Conservation (phyloP, 2,888 invertebrate species). For the Drosophila acutilabella region DNA sequence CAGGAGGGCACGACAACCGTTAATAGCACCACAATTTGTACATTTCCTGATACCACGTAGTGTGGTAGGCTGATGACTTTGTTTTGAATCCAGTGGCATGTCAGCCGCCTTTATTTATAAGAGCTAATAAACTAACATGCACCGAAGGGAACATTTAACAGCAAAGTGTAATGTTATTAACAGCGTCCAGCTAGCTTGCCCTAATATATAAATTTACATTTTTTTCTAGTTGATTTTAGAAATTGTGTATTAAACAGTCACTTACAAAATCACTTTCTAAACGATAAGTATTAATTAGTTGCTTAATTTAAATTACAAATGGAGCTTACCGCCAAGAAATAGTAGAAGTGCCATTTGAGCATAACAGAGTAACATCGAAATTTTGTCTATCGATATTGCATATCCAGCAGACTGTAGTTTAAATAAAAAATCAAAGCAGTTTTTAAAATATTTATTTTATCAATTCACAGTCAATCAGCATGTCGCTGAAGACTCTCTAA, state of each 20-base stretch:
- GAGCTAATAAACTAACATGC: neutral
- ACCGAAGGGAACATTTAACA: constrained; percentile 1
- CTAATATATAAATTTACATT: neutral
- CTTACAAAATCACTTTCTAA: neutral
- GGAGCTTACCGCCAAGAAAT: neutral
- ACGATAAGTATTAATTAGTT: no score
- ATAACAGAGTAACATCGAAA: neutral
- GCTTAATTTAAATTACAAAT: neutral
- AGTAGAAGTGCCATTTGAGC: neutral
- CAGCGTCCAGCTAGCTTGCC: neutral
- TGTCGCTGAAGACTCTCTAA: constrained; percentile 54
- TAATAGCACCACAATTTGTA: constrained; percentile 90
- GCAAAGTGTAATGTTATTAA: neutral
- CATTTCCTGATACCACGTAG: constrained; percentile 90
- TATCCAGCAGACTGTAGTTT: no score
- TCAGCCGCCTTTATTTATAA: constrained; percentile 1
- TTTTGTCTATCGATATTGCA: neutral
- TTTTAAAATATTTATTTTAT: neutral
- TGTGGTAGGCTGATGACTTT: constrained; percentile 41
- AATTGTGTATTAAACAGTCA: neutral
- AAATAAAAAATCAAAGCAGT: neutral
- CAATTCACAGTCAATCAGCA: neutral
- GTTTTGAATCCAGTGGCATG: constrained; percentile 33
- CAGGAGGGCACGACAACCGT: constrained; percentile 89
- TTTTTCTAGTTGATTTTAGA: neutral